A percentile compares a stretch with the other conserved stretches of the same genome.
Evolutionary conservation across 2,113 vertebrate species (phyloP).

Genomic region (Eretmochelys imbricata): DNA sequence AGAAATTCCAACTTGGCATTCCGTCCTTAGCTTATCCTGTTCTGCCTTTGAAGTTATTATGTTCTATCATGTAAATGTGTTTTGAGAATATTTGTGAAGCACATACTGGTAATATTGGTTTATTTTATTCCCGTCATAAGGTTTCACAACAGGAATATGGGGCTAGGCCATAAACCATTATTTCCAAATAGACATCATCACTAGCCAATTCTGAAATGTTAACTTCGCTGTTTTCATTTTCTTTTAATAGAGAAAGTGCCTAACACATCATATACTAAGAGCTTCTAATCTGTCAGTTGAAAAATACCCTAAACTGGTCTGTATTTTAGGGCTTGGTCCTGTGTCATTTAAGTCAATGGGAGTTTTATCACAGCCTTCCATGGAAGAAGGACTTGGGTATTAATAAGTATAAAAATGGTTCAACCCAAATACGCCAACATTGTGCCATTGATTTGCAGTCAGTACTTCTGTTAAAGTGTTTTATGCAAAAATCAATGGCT

Average conservation of each 20-base stretch:
- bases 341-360: not conserved
- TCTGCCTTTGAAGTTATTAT: not conserved
- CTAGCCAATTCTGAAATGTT: not conserved
- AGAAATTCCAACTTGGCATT: not conserved
- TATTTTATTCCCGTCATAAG: not conserved
- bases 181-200: conserved; percentile 14
- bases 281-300: not conserved
- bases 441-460: not conserved
- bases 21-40: not conserved
- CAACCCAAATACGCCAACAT: conserved; percentile 49
- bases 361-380: not conserved
- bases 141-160: conserved; percentile 16
- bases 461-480: not conserved
- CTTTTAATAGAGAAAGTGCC: not conserved
- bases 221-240: conserved; percentile 13
- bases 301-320: not conserved
- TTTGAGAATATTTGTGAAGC: not conserved
- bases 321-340: not conserved
- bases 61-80: not conserved
- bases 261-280: not conserved
- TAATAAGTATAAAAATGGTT: conserved; percentile 15
- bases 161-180: not conserved
- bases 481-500: not conserved
- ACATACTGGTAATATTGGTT: not conserved
- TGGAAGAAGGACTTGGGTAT: not conserved